Conservation (phyloP, 2,888 invertebrate genomes). For the Cristatella mucedo region DNA sequence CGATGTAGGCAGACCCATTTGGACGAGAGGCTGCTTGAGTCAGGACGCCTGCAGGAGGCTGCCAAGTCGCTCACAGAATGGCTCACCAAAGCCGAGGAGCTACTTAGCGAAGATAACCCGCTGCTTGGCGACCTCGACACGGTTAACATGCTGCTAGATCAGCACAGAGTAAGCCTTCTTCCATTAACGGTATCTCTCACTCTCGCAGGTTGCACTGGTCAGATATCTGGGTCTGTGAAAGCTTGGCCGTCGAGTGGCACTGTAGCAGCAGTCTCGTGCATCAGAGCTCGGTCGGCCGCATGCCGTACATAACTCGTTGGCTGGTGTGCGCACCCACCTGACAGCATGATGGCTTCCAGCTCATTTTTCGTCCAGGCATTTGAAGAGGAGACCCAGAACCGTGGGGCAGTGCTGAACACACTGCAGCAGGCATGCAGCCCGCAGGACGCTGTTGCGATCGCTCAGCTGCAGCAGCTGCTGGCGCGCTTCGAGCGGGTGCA, state of each 20-base stretch:
- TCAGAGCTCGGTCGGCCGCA: no score
- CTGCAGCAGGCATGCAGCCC: slow-evolving; percentile 23
- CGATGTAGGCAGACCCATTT: slow-evolving; percentile 33
- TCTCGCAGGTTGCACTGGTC: no score
- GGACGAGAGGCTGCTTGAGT: slow-evolving; percentile 33
- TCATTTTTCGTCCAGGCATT: slow-evolving; percentile 20
- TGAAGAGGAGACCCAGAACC: slow-evolving; percentile 27
- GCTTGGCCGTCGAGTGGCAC: no score
- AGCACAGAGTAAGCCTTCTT: slow-evolving; percentile 35
- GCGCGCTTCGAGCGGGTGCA: slow-evolving; percentile 30
- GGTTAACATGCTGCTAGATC: slow-evolving; percentile 33
- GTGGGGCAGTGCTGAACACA: slow-evolving; percentile 19
- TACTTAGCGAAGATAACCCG: slow-evolving; percentile 30
- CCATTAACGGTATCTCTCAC: no score
- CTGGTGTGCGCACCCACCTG: no score
- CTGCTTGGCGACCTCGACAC: slow-evolving; percentile 37
- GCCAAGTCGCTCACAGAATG: slow-evolving; percentile 33
- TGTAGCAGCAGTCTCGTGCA: no score
- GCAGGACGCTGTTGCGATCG: slow-evolving; percentile 17
- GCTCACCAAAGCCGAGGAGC: slow-evolving; percentile 31
- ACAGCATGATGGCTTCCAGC: no score
- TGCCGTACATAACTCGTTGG: no score
- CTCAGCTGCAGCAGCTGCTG: slow-evolving; percentile 27
- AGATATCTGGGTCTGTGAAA: no score
- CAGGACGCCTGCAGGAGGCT: slow-evolving; percentile 34